phyloP scores from a whole-genome alignment of 2,113 vertebrate genomes.

The Trematomus loennbergii region DNA sequence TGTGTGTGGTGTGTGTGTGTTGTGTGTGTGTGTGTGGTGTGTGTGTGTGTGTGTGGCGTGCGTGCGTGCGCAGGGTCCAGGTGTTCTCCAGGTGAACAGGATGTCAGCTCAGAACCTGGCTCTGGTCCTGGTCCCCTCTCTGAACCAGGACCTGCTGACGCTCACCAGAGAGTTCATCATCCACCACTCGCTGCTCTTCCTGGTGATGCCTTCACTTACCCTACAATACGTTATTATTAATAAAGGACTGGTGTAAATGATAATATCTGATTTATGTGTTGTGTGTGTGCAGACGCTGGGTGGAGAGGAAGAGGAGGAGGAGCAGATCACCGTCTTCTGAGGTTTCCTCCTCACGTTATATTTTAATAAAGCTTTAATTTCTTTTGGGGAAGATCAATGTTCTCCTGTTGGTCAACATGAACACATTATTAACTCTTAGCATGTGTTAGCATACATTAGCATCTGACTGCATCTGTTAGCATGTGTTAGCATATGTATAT shows the following conservation, averaged over 20 bases:
- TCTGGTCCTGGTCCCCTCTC: conserved; percentile 79
- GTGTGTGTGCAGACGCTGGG: conserved; percentile 19
- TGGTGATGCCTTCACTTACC: conserved; percentile 50
- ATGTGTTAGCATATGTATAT: too few species aligned
- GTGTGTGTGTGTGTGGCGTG: too few species aligned
- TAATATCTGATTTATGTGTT: too few species aligned
- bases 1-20: too few species aligned
- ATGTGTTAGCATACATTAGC: too few species aligned
- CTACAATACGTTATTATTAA: too few species aligned
- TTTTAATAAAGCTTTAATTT: neutral
- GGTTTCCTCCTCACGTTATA: neutral
- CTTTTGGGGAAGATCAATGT: neutral
- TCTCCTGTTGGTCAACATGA: too few species aligned
- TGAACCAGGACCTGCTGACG: conserved; percentile 72
- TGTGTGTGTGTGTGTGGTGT: too few species aligned
- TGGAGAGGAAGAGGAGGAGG: conserved; percentile 15
- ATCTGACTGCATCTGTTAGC: too few species aligned
- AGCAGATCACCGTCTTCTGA: conserved; percentile 63
- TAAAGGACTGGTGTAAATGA: too few species aligned
- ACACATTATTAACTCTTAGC: too few species aligned
- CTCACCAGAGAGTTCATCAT: conserved; percentile 83
- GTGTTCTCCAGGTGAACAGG: conserved; percentile 79
- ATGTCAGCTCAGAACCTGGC: conserved; percentile 85
- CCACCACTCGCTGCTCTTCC: conserved; percentile 78
- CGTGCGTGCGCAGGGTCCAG: conserved; percentile 85